These are phyloP conservation scores for Novumbra hubbsi DNA, from an alignment of 2,797 vertebrate genomes.

Conservation along the genomic window DNA sequence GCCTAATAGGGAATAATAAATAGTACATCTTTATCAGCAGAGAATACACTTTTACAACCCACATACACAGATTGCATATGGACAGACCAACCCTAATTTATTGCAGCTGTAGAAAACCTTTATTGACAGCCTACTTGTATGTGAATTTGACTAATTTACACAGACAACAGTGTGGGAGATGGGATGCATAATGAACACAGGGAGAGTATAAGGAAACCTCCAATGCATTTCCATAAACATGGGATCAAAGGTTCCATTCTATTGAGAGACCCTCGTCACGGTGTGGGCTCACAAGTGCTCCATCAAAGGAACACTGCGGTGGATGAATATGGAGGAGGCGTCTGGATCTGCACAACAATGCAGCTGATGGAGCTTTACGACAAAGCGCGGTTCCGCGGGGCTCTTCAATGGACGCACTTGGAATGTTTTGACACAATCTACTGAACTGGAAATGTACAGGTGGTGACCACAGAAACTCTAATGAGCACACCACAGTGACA, in stretches of 20 bases:
- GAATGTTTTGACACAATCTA: neutral
- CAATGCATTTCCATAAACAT: slow-evolving; percentile 50
- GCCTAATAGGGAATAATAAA: neutral
- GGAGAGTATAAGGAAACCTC: slow-evolving; percentile 29
- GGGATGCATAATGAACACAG: slow-evolving; percentile 22
- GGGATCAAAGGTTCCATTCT: slow-evolving; percentile 61
- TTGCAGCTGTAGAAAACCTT: neutral
- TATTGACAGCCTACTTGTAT: neutral
- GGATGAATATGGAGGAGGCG: slow-evolving; percentile 49
- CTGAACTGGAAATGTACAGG: neutral
- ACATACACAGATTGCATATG: neutral
- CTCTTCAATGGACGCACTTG: neutral
- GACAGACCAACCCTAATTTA: neutral
- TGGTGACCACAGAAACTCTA: neutral
- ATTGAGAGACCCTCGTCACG: slow-evolving; percentile 48
- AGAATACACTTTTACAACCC: neutral
- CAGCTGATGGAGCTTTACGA: slow-evolving; percentile 42
- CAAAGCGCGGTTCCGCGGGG: slow-evolving; percentile 43
- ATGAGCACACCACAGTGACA: neutral
- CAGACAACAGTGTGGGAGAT: neutral
- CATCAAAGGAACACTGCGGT: slow-evolving; percentile 66
- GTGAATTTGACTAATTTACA: slow-evolving; percentile 18
- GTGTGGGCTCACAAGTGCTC: slow-evolving; percentile 46
- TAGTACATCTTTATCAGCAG: neutral
- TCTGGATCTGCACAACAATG: slow-evolving; percentile 77